Percentiles rank a stretch among this genome's conserved stretches.
Evolutionary conservation across 2,797 vertebrate species (phyloP).

Genomic region (Sternarchorhynchus goeldii): DNA sequence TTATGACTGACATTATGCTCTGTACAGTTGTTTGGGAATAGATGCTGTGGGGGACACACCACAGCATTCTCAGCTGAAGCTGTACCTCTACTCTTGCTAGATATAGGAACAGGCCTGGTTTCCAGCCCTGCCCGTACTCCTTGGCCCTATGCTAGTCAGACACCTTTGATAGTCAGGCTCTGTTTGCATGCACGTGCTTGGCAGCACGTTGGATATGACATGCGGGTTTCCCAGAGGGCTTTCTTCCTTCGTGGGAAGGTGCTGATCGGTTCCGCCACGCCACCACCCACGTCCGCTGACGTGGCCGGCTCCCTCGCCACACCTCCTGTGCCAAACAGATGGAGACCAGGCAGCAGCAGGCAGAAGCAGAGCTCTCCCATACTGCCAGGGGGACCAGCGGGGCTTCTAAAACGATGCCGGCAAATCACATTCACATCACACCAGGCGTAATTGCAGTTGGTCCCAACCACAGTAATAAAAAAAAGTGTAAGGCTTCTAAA

Average conservation of each 20-base stretch:
- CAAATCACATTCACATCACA: slow-evolving; percentile 16
- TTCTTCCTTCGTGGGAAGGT: slow-evolving; percentile 48
- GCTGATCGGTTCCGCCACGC: slow-evolving; percentile 41
- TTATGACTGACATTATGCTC: not conserved
- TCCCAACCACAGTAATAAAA: not conserved
- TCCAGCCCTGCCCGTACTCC: not conserved
- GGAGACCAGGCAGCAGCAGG: slow-evolving; percentile 33
- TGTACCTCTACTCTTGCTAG: not conserved
- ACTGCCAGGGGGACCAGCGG: slow-evolving; percentile 2
- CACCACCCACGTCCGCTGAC: slow-evolving; percentile 40
- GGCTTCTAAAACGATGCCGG: not conserved
- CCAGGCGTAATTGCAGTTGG: not conserved
- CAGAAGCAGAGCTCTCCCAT: slow-evolving; percentile 40
- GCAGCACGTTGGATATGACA: not conserved
- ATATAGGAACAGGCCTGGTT: not conserved
- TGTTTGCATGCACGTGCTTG: not conserved
- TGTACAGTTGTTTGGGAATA: not conserved
- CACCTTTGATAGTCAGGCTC: too few species aligned
- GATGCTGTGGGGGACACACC: not conserved
- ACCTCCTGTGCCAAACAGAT: slow-evolving; percentile 52
- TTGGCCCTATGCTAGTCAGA: not conserved
- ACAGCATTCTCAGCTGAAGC: not conserved
- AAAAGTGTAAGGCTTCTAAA: not conserved
- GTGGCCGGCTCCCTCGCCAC: slow-evolving; percentile 30
- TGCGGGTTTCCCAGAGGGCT: slow-evolving; percentile 33